phyloP scores from a whole-genome alignment of 2,113 vertebrate species.

The Neolamprologus caudopunctatus region DNA sequence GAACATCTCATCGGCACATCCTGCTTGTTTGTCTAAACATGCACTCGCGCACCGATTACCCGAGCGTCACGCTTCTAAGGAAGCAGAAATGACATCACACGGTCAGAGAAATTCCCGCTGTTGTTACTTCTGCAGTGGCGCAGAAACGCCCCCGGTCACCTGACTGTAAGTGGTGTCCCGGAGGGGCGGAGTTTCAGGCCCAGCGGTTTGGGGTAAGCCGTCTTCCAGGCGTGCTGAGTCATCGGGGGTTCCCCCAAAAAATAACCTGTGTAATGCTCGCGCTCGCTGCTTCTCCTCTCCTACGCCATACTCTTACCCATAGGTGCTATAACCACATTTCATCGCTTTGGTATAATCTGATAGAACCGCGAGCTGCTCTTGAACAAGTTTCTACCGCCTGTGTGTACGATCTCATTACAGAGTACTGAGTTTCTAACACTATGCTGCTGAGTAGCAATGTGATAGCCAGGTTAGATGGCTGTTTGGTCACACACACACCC shows the following conservation, averaged over 20 bases:
- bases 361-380: conserved; percentile 6
- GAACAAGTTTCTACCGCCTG: background rate
- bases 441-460: background rate
- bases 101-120: conserved; percentile 35
- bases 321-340: background rate
- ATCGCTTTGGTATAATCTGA: background rate
- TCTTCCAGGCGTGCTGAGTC: conserved; percentile 38
- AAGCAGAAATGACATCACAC: conserved; percentile 1
- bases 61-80: background rate
- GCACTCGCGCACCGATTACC: background rate
- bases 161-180: conserved; percentile 46
- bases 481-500: conserved; percentile 41
- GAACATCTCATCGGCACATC: conserved; percentile 9
- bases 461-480: conserved; percentile 1
- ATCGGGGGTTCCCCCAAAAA: conserved; percentile 45
- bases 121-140: background rate
- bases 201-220: conserved; percentile 47
- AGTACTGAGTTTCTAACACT: conserved; percentile 16
- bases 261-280: background rate
- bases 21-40: conserved; percentile 24
- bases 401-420: conserved; percentile 8
- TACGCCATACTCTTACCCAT: background rate
- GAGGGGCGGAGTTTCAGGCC: background rate
- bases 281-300: background rate
- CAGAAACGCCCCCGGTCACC: conserved; percentile 51